Evolutionary conservation across 2,888 invertebrate genomes (phyloP).

Genomic region (Conus canariensis): DNA sequence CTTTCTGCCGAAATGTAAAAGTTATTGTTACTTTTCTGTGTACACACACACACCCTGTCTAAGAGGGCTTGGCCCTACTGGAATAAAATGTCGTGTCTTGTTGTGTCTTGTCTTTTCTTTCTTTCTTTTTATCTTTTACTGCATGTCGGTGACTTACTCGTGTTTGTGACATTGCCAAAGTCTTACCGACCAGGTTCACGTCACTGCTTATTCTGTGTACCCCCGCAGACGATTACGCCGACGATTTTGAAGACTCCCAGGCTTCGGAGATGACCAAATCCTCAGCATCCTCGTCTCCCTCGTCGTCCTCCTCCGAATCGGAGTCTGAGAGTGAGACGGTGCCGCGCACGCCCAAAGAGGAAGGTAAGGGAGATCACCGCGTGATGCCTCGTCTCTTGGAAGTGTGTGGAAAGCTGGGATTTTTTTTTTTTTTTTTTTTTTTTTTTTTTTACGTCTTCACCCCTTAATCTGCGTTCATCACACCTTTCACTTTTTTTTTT

Average conservation of each 20-base stretch:
- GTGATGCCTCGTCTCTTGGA: neutral
- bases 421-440: neutral
- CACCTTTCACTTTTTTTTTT: too few relatives aligned
- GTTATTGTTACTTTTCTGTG: too few relatives aligned
- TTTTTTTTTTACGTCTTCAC: neutral
- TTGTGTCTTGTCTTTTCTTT: too few relatives aligned
- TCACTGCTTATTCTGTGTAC: neutral
- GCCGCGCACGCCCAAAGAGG: conserved; percentile 14
- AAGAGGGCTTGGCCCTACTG: too few relatives aligned
- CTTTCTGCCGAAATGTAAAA: too few relatives aligned
- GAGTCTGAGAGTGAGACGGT: conserved; percentile 17
- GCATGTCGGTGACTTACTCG: too few relatives aligned
- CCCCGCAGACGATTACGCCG: neutral
- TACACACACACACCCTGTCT: too few relatives aligned
- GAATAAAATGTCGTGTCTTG: too few relatives aligned
- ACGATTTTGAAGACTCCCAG: conserved; percentile 24
- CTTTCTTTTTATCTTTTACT: too few relatives aligned
- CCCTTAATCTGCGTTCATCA: too few relatives aligned
- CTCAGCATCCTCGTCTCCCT: conserved; percentile 16
- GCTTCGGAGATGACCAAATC: neutral
- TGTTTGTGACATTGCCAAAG: too few relatives aligned
- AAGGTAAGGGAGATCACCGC: conserved; percentile 29
- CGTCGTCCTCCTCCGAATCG: conserved; percentile 23
- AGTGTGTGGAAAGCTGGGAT: neutral
- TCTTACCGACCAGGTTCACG: too few relatives aligned